These are phyloP conservation scores for Sardinella longiceps DNA, from an alignment of 2,797 vertebrate species.

Conservation along the genomic window DNA sequence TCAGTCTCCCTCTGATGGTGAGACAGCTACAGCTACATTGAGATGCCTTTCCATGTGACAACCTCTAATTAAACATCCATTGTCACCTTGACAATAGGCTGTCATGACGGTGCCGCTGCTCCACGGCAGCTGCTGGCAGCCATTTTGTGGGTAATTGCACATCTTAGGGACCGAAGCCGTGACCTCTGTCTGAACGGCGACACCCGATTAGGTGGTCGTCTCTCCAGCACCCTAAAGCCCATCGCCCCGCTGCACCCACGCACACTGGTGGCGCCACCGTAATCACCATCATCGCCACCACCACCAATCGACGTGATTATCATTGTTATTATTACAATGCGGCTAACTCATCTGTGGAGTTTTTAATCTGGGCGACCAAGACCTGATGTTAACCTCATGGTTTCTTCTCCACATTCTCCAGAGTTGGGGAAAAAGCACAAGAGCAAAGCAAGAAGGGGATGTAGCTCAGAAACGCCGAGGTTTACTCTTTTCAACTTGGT, in stretches of 20 bases:
- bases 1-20: not conserved
- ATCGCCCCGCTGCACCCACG: not conserved
- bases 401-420: not conserved
- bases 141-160: slow-evolving; percentile 55
- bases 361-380: not conserved
- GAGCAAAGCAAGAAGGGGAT: not conserved
- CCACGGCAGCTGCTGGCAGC: slow-evolving; percentile 57
- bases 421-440: not conserved
- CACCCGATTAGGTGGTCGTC: slow-evolving; percentile 48
- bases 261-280: slow-evolving; percentile 2
- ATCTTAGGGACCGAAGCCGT: slow-evolving; percentile 49
- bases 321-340: not conserved
- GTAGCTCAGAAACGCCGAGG: not conserved
- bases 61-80: slow-evolving; percentile 60
- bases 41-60: slow-evolving; percentile 62
- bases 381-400: not conserved
- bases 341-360: not conserved
- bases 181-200: slow-evolving; percentile 44
- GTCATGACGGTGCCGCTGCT: slow-evolving; percentile 52
- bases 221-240: not conserved
- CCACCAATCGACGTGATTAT: not conserved
- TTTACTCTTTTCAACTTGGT: not conserved
- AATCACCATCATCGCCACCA: not conserved
- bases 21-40: slow-evolving; percentile 32
- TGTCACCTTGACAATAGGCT: slow-evolving; percentile 44